These are phyloP conservation scores for Sarcophilus harrisii DNA, from an alignment of 2,797 vertebrate genomes.

Conservation along the genomic window DNA sequence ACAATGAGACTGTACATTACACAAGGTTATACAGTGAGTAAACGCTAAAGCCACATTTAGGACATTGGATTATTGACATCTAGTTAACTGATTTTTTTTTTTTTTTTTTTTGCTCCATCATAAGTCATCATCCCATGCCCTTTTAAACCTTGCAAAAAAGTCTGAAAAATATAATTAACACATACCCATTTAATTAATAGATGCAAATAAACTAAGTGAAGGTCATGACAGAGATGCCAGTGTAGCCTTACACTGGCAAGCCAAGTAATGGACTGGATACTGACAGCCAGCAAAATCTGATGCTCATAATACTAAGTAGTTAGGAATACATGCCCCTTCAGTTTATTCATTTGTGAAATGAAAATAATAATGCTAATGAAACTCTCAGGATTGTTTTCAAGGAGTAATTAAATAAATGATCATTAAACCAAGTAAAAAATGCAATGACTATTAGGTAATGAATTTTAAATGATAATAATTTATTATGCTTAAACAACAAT, in stretches of 20 bases:
- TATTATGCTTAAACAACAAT: background rate
- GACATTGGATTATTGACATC: background rate
- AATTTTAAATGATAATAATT: background rate
- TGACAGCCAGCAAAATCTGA: background rate
- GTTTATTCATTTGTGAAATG: conserved; percentile 47
- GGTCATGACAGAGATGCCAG: background rate
- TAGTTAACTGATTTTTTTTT: background rate
- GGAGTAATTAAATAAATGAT: conserved; percentile 17
- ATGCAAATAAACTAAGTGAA: background rate
- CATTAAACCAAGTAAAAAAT: conserved; percentile 19
- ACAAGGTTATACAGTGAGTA: background rate
- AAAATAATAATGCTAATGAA: background rate
- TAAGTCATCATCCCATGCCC: background rate
- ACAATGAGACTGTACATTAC: background rate
- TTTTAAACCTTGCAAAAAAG: background rate
- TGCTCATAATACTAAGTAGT: background rate
- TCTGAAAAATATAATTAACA: background rate
- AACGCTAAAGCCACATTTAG: background rate
- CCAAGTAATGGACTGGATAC: background rate
- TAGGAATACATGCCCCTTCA: conserved; percentile 10
- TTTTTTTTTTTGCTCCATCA: background rate
- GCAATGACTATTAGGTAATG: background rate
- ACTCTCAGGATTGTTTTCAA: background rate
- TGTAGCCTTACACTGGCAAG: background rate
- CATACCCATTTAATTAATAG: background rate